Conservation (phyloP, 2,888 invertebrate genomes). For the Clusia tigrina region DNA sequence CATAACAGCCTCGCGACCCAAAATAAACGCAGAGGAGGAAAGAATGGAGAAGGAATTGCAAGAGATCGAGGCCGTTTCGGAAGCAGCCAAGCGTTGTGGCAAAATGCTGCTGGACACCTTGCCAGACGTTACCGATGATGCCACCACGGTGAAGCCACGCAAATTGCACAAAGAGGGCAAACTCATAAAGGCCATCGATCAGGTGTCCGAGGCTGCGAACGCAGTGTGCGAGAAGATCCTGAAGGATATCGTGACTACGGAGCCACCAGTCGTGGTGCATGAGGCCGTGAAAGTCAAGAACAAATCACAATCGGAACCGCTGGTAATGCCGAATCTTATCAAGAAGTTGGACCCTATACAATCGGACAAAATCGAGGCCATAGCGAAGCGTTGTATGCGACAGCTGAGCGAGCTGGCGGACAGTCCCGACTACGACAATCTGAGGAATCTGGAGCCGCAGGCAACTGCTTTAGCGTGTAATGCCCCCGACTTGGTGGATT, state of each 20-base stretch:
- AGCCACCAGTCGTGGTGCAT: slow-evolving; percentile 56
- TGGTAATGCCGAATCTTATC: slow-evolving; percentile 59
- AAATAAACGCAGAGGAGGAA: slow-evolving; percentile 48
- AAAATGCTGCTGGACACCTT: slow-evolving; percentile 65
- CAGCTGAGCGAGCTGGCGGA: slow-evolving; percentile 60
- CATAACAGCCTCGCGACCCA: slow-evolving; percentile 52
- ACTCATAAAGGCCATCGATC: slow-evolving; percentile 59
- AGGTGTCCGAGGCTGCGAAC: slow-evolving; percentile 61
- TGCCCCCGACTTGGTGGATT: slow-evolving; percentile 31
- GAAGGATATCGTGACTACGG: slow-evolving; percentile 58
- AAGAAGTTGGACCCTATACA: slow-evolving; percentile 66
- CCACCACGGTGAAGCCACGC: slow-evolving; percentile 36
- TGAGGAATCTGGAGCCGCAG: slow-evolving; percentile 38
- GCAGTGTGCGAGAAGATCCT: slow-evolving; percentile 61
- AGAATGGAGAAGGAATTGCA: slow-evolving; percentile 54
- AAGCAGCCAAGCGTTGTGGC: slow-evolving; percentile 66
- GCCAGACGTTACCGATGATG: slow-evolving; percentile 44
- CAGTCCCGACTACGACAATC: slow-evolving; percentile 64
- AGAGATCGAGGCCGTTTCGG: slow-evolving; percentile 65
- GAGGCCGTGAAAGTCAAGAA: slow-evolving; percentile 54
- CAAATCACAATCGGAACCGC: slow-evolving; percentile 28
- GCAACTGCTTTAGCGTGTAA: slow-evolving; percentile 43
- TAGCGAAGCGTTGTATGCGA: slow-evolving; percentile 65
- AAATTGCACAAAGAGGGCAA: slow-evolving; percentile 59
- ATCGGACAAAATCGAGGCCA: slow-evolving; percentile 67